Percentiles rank a stretch among this genome's conserved stretches.
phyloP scores from a whole-genome alignment of 2,797 vertebrate genomes.

The Cryptoblepharus egeriae region DNA sequence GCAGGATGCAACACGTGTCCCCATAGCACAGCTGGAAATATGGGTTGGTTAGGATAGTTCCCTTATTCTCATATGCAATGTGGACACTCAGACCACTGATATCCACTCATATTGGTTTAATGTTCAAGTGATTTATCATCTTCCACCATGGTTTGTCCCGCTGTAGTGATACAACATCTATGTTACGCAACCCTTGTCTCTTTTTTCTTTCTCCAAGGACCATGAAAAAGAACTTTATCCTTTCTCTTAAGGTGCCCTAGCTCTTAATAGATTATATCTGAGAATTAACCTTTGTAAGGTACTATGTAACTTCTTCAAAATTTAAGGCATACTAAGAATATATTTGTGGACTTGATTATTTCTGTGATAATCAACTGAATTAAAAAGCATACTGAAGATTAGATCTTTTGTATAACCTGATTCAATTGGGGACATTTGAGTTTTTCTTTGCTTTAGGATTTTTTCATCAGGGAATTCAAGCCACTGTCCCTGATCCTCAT shows the following conservation, averaged over 20 bases:
- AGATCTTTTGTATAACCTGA: neutral
- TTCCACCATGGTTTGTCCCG: neutral
- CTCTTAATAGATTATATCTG: neutral
- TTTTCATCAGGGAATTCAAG: slow-evolving; percentile 64
- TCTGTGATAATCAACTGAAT: neutral
- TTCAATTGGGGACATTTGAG: slow-evolving; percentile 2
- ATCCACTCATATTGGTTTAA: neutral
- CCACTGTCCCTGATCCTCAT: slow-evolving; percentile 74
- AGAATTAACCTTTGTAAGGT: neutral
- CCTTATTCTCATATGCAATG: too few species aligned
- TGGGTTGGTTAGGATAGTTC: too few species aligned
- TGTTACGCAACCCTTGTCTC: neutral
- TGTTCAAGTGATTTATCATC: neutral
- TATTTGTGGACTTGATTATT: neutral
- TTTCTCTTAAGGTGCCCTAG: neutral
- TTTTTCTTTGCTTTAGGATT: neutral
- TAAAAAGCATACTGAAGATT: slow-evolving; percentile 3
- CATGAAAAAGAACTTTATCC: neutral
- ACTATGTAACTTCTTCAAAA: neutral
- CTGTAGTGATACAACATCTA: neutral
- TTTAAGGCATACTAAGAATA: neutral
- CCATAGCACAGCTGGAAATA: too few species aligned
- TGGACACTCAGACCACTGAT: too few species aligned
- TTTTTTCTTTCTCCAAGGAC: neutral
- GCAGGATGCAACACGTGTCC: too few species aligned